Evolutionary conservation across 2,113 vertebrate genomes (phyloP).

Genomic region (Piprites chloris): DNA sequence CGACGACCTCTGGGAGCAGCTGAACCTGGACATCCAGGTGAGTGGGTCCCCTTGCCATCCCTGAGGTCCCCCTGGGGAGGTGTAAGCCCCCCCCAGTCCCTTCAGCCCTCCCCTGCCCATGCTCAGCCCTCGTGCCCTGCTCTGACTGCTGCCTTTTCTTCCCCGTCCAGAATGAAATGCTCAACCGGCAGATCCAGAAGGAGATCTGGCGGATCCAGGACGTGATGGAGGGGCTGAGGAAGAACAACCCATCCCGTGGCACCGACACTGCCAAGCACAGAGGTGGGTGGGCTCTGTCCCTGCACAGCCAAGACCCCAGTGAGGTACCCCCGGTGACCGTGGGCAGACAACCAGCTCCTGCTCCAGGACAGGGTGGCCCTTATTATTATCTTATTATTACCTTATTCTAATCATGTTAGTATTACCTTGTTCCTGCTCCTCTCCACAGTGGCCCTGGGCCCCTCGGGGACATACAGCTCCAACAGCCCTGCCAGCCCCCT

Average conservation of each 20-base stretch:
- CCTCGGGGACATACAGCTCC: constrained; percentile 88
- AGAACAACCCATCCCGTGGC: constrained; percentile 89
- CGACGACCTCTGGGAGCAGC: constrained; percentile 94
- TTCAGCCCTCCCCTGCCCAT: background rate
- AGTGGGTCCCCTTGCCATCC: rapidly evolving
- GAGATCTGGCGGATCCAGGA: constrained; percentile 98
- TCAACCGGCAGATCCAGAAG: constrained; percentile 91
- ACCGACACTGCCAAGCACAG: constrained; percentile 91
- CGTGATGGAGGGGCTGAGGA: constrained; percentile 91
- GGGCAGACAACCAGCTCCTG: rapidly evolving
- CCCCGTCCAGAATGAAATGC: constrained; percentile 81
- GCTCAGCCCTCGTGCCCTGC: background rate
- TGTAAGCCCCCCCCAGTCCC: background rate
- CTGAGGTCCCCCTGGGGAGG: rapidly evolving
- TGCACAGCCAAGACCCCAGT: background rate
- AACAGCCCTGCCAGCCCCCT: constrained; percentile 95
- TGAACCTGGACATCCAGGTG: constrained; percentile 85
- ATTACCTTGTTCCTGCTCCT: background rate
- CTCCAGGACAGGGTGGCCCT: rapidly evolving
- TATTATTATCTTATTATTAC: background rate
- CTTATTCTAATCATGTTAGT: background rate
- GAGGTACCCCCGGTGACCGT: rapidly evolving
- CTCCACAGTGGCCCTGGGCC: constrained; percentile 76
- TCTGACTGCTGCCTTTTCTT: background rate
- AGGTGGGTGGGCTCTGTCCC: constrained; percentile 62